Base-by-base conservation (phyloP, 2,113 vertebrate genomes). In the Cryptotis parvus region DNA sequence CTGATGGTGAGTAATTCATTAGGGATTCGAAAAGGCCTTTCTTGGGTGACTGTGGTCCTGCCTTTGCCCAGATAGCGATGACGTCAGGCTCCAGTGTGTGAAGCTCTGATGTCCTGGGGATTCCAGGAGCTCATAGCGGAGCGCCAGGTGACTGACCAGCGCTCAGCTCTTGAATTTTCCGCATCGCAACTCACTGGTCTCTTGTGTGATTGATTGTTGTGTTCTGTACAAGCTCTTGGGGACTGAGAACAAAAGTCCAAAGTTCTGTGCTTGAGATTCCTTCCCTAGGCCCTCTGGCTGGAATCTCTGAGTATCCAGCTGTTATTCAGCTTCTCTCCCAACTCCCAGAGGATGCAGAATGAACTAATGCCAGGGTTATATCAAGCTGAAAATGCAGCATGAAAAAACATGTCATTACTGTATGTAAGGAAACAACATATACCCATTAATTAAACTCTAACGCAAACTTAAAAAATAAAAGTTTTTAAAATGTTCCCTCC, bases 51-150 rank as follows among this genome's bases (percentile, higher is more conserved):
- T 76, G 90, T 94, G 85, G 87, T 65, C 84, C 82, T 65, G 81
- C 58, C 90, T 92, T 80, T 55, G 83, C 94, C 95, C 95, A 95
- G 94, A 95, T 94, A 75, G 86, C 91, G 84, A 94, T 96, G 95
- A 97, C 80, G 95, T 97, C 96, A 96, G 96, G 75, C 63, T 92
- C 10, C 26, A 66, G 94, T 91, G 94, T 92, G 91, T 70, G 83
- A 91, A 69, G 76, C 65, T 92, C 93, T 74, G 90, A 87, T 43
- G 68, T 35, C 87, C 94, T 88, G 9, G 91, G 93, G 91, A 35
- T 92, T 89, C 95, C 87, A 4, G 85, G 90, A 90, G 94, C 87
- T 58, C 26, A 24, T 10, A 37, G 90, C 90, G 75, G 55, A 35
- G 90, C 92, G 91, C 80, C 41, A 87, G 93, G 89, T 89, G 39